phyloP scores from a whole-genome alignment of 2,797 vertebrate genomes.

The Hoplostethus atlanticus region DNA sequence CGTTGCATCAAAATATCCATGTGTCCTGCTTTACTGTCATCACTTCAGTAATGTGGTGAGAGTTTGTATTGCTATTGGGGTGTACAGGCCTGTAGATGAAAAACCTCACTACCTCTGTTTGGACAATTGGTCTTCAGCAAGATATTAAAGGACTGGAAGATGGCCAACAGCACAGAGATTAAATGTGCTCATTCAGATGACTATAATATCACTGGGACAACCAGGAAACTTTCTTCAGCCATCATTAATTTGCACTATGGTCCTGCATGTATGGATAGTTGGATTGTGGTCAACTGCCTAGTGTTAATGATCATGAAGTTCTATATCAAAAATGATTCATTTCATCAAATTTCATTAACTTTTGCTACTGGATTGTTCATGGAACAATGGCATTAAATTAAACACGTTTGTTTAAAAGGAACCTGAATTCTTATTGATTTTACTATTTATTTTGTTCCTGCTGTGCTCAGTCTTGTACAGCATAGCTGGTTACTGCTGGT shows the following conservation, averaged over 20 bases:
- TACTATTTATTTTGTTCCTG: not conserved
- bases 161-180: not conserved
- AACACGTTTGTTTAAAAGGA: conserved; percentile 32
- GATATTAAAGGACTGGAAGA: too few relatives aligned
- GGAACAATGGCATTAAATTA: conserved; percentile 48
- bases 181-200: conserved; percentile 17
- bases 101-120: conserved; percentile 63
- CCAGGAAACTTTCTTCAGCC: not conserved
- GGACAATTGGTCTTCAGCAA: too few relatives aligned
- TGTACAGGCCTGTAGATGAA: conserved; percentile 36
- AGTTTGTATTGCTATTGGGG: conserved; percentile 16
- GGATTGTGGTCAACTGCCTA: conserved; percentile 17
- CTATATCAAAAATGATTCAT: too few relatives aligned
- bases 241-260: conserved; percentile 31
- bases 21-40: conserved; percentile 22
- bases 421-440: not conserved
- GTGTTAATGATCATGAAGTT: conserved; percentile 14
- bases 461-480: conserved; percentile 3
- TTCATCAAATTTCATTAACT: not conserved
- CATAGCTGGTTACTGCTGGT: conserved; percentile 14
- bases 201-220: not conserved
- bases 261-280: conserved; percentile 5
- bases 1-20: not conserved
- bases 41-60: conserved; percentile 15
- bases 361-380: conserved; percentile 22